These are phyloP conservation scores for Phrynosoma blainvillii DNA, from an alignment of 2,113 vertebrate genomes.

Conservation along the genomic window DNA sequence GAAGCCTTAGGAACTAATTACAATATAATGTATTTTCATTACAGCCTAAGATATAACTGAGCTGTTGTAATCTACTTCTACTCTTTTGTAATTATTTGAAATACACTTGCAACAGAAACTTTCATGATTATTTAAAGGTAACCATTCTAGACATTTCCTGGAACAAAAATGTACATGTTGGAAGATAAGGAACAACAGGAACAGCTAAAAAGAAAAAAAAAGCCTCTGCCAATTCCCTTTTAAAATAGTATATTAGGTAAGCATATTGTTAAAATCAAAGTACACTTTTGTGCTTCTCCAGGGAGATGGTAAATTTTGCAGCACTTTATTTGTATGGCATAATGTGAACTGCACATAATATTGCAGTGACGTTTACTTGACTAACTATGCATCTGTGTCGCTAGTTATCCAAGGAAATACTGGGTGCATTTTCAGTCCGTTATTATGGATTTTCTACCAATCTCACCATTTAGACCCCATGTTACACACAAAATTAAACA, in stretches of 20 bases:
- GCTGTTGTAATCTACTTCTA: neutral
- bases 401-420: neutral
- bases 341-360: neutral
- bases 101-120: slow-evolving; percentile 57
- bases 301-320: neutral
- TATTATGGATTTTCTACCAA: neutral
- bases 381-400: no score
- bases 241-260: neutral
- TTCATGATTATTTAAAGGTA: slow-evolving; percentile 81
- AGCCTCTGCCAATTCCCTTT: no score
- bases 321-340: neutral
- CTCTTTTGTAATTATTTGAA: slow-evolving; percentile 40
- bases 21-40: slow-evolving; percentile 37
- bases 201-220: neutral
- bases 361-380: neutral
- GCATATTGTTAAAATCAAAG: neutral
- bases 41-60: slow-evolving; percentile 34
- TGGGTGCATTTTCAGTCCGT: neutral
- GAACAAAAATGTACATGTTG: slow-evolving; percentile 67
- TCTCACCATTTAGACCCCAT: neutral
- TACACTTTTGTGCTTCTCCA: neutral
- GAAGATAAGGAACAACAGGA: slow-evolving; percentile 67
- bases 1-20: slow-evolving; percentile 12
- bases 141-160: slow-evolving; percentile 83
- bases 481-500: neutral